phyloP scores from a whole-genome alignment of 1,140 invertebrate species.

The Zaprionus capensis region DNA sequence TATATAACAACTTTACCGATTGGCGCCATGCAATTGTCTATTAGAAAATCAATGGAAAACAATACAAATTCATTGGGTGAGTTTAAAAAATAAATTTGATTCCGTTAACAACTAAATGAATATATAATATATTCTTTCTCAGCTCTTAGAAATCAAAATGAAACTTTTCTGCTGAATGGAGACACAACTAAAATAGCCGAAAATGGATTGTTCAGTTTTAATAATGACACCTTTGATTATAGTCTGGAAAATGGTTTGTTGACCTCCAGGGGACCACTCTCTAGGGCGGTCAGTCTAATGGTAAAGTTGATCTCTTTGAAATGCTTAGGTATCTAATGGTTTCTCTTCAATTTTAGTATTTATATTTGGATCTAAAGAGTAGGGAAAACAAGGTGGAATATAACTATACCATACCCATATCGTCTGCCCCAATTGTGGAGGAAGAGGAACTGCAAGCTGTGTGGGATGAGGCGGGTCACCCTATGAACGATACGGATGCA shows the following conservation, averaged over 20 bases:
- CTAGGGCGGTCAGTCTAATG: constrained; percentile 53
- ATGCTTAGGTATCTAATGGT: background rate
- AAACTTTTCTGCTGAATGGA: constrained; percentile 90
- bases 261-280: constrained; percentile 52
- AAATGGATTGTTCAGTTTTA: constrained; percentile 90
- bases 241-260: constrained; percentile 57
- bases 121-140: background rate
- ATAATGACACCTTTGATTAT: constrained; percentile 92
- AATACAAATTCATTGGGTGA: constrained; percentile 94
- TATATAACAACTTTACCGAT: constrained; percentile 92
- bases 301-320: constrained; percentile 21
- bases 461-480: constrained; percentile 57
- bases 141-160: constrained; percentile 87
- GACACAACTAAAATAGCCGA: constrained; percentile 89
- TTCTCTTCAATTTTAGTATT: constrained; percentile 86
- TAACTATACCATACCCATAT: constrained; percentile 89
- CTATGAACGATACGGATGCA: constrained; percentile 36
- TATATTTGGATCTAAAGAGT: constrained; percentile 86
- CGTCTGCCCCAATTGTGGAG: constrained; percentile 69
- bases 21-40: constrained; percentile 93
- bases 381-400: constrained; percentile 93
- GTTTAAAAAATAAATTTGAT: constrained; percentile 58
- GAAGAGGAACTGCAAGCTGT: constrained; percentile 56
- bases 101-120: background rate
- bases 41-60: constrained; percentile 90